Conservation (phyloP, 1,140 invertebrate genomes). For the Drosophila novamexicana region DNA sequence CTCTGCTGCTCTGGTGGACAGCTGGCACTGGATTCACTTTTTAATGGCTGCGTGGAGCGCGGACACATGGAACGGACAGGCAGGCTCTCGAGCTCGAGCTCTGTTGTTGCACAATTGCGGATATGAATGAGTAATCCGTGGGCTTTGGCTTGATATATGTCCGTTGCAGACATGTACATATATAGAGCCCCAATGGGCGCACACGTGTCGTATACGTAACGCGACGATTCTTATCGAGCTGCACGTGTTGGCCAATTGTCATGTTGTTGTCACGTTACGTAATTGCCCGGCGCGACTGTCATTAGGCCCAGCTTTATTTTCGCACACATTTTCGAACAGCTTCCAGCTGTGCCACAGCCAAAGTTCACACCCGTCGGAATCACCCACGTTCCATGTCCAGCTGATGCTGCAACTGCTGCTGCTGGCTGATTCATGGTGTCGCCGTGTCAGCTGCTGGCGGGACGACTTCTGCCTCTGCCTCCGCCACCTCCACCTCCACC, state of each 20-base stretch:
- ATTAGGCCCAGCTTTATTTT: slow-evolving; percentile 76
- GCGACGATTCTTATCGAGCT: slow-evolving; percentile 72
- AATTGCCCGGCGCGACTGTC: slow-evolving; percentile 55
- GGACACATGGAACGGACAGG: slow-evolving; percentile 45
- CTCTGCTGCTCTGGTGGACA: slow-evolving; percentile 20
- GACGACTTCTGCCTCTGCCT: slow-evolving; percentile 17
- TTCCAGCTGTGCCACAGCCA: slow-evolving; percentile 64
- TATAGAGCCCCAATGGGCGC: slow-evolving; percentile 51
- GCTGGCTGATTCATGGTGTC: slow-evolving; percentile 64
- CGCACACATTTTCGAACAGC: slow-evolving; percentile 73
- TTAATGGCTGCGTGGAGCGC: slow-evolving; percentile 72
- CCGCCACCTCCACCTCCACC: slow-evolving; percentile 1
- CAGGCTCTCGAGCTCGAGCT: slow-evolving; percentile 4
- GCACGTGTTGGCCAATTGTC: slow-evolving; percentile 54
- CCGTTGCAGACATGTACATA: slow-evolving; percentile 34
- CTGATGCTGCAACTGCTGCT: slow-evolving; percentile 17
- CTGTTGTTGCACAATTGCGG: slow-evolving; percentile 76
- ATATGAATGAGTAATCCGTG: slow-evolving; percentile 83
- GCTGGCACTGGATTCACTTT: slow-evolving; percentile 76
- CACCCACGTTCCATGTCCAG: slow-evolving; percentile 43
- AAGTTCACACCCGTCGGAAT: slow-evolving; percentile 43
- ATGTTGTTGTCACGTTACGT: slow-evolving; percentile 59
- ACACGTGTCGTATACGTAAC: slow-evolving; percentile 82
- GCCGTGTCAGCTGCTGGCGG: slow-evolving; percentile 23
- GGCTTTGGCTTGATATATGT: slow-evolving; percentile 81